Evolutionary conservation across 2,797 vertebrate genomes (phyloP), one percentile per base, ranked within the genome.

Genomic region (Clarias laeviceps): DNA sequence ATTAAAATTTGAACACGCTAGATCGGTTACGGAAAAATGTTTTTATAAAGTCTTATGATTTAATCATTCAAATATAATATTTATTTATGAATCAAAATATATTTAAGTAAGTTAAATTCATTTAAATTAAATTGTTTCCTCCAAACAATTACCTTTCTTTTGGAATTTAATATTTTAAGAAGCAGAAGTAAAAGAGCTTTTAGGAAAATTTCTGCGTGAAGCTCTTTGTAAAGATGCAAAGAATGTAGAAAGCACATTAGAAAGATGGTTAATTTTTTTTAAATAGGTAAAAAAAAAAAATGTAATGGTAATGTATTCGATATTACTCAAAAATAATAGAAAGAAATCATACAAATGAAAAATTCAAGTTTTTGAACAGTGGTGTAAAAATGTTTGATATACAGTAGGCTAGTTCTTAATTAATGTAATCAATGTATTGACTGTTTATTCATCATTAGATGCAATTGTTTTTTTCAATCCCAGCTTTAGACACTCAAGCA

Each of bases 21-120:
- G 14, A 57, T 3, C 69, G 24, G 37, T 79, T 40, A 22, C 34
- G 7, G 40, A 3, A 79, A 64, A n/a, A 24, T 4, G 12, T 62
- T 62, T 61, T 62, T 0, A 82, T 68, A 72, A 88, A 79, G 37
- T 24, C 77, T 72, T 59, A 69, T 22, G 80, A 69, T 68, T 18
- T 15, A 45, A 11, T 45, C 45, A 11, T 11, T 64, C 9, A n/a
- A 45, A 62, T 14, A 0, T 37, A 11, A 14, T 64, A 65, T 80
- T 80, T 80, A 27, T n/a, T 40, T 7, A 62, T 17, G 15, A 40
- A 62, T 62, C 14, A 18, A 62, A 61, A 62, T 61, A 11, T 14
- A n/a, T 61, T 61, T 78, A 61, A 78, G 34, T 24, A 59, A 37
- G 9, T 20, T 15, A 24, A 4, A 7, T 17, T 79, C 8, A 18